Base-by-base conservation (phyloP, 2,888 invertebrate genomes). In the Lepidochrysops patricia region DNA sequence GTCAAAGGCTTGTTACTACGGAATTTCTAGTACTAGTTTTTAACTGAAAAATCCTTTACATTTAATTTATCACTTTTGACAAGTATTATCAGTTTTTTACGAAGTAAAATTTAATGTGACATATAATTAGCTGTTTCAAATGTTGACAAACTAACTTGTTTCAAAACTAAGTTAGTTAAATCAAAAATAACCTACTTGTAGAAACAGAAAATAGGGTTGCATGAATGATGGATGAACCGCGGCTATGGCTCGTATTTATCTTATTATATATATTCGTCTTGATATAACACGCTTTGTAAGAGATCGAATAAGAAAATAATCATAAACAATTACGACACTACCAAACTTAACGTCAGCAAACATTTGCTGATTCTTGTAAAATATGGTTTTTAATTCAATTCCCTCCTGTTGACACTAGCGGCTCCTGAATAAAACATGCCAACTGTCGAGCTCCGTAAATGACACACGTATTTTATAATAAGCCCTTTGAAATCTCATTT, bases 381-480 rank as follows among this genome's bases (percentile, higher is more conserved):
- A 43, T 58, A 35, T 13, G 13, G 2, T 49, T 58, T 7, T 56
- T 37, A 15, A 60, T 7, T 13, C 13, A 50, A 50, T 50, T 50
- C 15, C 50, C 50, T 50, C n/a, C 26, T 50, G 50, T 50, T 50
- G 50, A 50, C 50, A 50, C 13, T 26, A 26, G 49, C 49, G 15
- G 50, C 50, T 50, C 26, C 6, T 50, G 50, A 50, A 50, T 50
- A 50, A 50, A 50, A 50, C 50, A 50, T 50, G 25, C 25, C 50
- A 26, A 26, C 26, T 50, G 50, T 50, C 50, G 26, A 19, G 25
- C 26, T 50, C 26, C 13, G 26, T 26, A 26, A 50, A 50, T 26
- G 25, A 50, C 50, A 4, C 50, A 26, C 26, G 26, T 50, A 43
- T 43, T 43, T 43, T 43, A 23, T 43, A 50, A 50, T 50, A 50